A percentile compares a stretch with the other conserved stretches of the same genome.
Conservation (phyloP, 2,888 invertebrate genomes). For the Adelognathus sp. region DNA sequence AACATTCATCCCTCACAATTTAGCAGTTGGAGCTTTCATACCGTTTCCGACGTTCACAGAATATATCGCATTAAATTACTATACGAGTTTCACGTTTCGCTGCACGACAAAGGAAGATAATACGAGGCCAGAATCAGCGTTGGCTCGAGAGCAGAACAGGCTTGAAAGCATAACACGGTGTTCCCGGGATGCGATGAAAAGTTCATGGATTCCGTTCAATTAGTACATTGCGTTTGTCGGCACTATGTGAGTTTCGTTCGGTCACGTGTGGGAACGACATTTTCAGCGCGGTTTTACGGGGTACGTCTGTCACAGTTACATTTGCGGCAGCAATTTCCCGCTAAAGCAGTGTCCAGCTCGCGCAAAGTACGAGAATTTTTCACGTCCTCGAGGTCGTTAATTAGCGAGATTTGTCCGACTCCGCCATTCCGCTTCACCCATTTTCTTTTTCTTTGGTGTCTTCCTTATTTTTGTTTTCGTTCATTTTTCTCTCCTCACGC, state of each 20-base stretch:
- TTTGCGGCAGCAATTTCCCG: neutral
- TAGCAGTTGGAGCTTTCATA: too few species aligned
- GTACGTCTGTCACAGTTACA: neutral
- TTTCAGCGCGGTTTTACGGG: neutral
- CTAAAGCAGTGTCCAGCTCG: neutral
- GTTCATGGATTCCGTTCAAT: neutral
- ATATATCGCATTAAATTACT: too few species aligned
- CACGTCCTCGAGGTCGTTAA: conserved; percentile 28
- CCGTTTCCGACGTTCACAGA: too few species aligned
- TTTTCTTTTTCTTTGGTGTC: neutral
- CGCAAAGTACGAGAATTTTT: neutral
- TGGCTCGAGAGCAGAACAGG: too few species aligned
- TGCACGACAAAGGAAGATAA: too few species aligned
- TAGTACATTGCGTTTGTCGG: neutral
- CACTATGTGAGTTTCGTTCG: neutral
- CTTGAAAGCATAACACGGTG: neutral
- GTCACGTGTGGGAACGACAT: neutral
- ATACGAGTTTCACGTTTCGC: too few species aligned
- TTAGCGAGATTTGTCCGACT: conserved; percentile 47
- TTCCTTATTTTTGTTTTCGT: neutral
- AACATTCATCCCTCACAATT: too few species aligned
- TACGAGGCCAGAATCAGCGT: too few species aligned
- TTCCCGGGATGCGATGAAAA: neutral
- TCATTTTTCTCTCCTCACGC: neutral
- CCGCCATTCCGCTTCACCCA: neutral